Evolutionary conservation across 2,113 vertebrate genomes (phyloP).

Genomic region (Melanerpes formicivorus): DNA sequence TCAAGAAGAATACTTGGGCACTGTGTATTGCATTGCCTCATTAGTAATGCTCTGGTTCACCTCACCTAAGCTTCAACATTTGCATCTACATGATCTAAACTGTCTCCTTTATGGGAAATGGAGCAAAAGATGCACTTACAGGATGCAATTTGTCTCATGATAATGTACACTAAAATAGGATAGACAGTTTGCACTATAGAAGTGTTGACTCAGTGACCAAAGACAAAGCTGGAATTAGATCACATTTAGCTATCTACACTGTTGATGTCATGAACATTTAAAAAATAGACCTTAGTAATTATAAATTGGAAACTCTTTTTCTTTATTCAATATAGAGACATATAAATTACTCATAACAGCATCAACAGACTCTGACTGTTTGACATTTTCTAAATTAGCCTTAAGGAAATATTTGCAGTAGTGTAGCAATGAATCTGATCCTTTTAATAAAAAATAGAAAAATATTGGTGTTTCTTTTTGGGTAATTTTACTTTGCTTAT

Average conservation of each 20-base stretch:
- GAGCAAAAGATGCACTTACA: neutral
- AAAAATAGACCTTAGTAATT: neutral
- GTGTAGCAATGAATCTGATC: neutral
- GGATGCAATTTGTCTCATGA: neutral
- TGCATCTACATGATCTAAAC: neutral
- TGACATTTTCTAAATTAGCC: neutral
- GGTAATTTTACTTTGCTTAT: neutral
- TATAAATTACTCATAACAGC: neutral
- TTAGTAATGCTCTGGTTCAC: neutral
- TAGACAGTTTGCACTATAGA: neutral
- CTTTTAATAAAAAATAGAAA: neutral
- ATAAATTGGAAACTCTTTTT: neutral
- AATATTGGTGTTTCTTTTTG: neutral
- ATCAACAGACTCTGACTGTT: neutral
- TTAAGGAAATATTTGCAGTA: neutral
- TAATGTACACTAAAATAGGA: neutral
- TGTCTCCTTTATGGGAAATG: neutral
- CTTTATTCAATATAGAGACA: neutral
- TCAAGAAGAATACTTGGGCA: neutral
- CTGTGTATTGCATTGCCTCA: neutral
- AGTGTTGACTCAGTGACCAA: neutral
- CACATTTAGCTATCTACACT: neutral
- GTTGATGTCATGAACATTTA: neutral
- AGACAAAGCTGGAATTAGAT: neutral
- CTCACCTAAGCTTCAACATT: neutral